Conservation (phyloP, 2,113 vertebrate species). For the Formicarius rufipectus region DNA sequence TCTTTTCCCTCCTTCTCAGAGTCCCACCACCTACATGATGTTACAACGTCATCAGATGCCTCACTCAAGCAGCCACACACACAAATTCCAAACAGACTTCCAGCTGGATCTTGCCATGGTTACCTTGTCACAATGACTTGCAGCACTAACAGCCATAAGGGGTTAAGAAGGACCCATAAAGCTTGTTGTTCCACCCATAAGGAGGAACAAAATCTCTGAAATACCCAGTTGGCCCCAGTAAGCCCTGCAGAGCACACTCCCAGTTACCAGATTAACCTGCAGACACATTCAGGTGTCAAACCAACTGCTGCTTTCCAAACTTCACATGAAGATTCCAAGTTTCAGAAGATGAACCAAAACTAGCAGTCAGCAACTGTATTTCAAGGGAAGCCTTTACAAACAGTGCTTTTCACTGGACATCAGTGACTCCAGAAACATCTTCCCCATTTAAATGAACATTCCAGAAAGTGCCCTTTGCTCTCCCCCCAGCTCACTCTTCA, state of each 20-base stretch:
- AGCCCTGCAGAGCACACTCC: neutral
- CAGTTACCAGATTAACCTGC: neutral
- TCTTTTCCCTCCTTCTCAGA: neutral
- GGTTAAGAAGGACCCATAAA: neutral
- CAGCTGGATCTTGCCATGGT: neutral
- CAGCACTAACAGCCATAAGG: neutral
- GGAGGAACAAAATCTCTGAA: rapidly evolving
- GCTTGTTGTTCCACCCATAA: neutral
- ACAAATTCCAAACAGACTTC: neutral
- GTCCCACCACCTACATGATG: neutral
- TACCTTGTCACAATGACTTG: neutral
- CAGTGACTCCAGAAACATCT: neutral
- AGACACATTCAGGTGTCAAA: neutral
- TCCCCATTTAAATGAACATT: neutral
- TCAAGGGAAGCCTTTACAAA: neutral
- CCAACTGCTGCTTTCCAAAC: neutral
- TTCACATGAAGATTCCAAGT: neutral
- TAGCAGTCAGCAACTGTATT: neutral
- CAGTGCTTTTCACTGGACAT: neutral
- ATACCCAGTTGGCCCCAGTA: rapidly evolving
- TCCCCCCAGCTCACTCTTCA: neutral
- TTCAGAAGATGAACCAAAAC: neutral
- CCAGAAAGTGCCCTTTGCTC: neutral
- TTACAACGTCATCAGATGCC: neutral
- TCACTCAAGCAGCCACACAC: neutral